These are phyloP conservation scores for Perccottus glenii DNA, from an alignment of 2,113 vertebrate species.

Conservation along the genomic window DNA sequence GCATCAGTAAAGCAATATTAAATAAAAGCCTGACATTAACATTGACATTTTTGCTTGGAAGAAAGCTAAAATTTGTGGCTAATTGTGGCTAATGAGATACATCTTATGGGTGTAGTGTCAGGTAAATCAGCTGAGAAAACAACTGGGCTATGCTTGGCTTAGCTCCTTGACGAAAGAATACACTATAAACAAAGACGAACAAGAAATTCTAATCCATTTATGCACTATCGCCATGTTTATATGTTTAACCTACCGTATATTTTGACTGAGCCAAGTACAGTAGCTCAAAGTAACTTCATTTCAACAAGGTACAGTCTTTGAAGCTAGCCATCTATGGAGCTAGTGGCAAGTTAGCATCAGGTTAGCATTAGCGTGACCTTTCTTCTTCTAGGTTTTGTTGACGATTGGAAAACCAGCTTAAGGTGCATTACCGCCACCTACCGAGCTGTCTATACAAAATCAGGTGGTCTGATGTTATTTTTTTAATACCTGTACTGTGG, in stretches of 20 bases:
- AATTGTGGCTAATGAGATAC: neutral
- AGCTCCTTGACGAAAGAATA: conserved; percentile 1
- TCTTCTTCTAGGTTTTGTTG: conserved; percentile 31
- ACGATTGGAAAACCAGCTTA: neutral
- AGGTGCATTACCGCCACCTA: conserved; percentile 26
- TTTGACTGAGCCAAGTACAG: neutral
- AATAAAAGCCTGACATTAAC: too few species aligned
- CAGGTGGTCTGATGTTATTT: too few species aligned
- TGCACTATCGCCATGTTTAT: fast-evolving
- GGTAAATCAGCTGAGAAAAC: conserved; percentile 37
- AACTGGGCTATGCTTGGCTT: conserved; percentile 19
- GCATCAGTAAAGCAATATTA: neutral
- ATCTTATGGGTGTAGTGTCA: neutral
- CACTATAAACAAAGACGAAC: neutral
- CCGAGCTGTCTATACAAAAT: neutral
- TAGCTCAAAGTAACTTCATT: conserved; percentile 42
- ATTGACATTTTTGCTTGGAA: too few species aligned
- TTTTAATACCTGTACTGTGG: too few species aligned
- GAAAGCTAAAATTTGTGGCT: neutral
- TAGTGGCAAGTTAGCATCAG: conserved; percentile 1
- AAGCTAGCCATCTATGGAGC: neutral
- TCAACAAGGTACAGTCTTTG: neutral
- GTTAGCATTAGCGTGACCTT: conserved; percentile 21
- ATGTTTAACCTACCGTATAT: conserved; percentile 36
- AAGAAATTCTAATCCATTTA: fast-evolving